phyloP scores from a whole-genome alignment of 2,113 vertebrate genomes.

The Tachysurus vachellii region DNA sequence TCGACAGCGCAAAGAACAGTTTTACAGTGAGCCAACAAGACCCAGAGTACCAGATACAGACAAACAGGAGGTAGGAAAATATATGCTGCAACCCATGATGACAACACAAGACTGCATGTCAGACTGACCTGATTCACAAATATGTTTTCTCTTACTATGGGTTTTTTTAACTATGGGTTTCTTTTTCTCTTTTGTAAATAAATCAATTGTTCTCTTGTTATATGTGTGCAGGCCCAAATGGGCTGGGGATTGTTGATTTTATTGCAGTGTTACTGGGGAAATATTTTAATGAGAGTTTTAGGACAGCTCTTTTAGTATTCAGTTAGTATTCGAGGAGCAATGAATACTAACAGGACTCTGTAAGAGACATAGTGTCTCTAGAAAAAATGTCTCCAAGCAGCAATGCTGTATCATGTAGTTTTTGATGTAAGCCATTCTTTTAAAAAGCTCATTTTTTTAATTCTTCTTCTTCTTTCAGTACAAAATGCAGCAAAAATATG shows the following conservation, averaged over 20 bases:
- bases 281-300: not conserved
- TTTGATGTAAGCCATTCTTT: not conserved
- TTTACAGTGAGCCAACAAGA: slow-evolving; percentile 46
- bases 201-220: not conserved
- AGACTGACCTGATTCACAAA: slow-evolving; percentile 24
- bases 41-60: slow-evolving; percentile 27
- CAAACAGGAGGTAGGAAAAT: slow-evolving; percentile 51
- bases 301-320: not conserved
- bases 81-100: slow-evolving; percentile 43
- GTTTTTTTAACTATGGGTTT: not conserved
- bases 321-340: no score
- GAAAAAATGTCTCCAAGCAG: not conserved
- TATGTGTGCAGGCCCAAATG: not conserved
- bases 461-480: not conserved
- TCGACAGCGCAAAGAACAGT: slow-evolving; percentile 41
- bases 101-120: slow-evolving; percentile 44
- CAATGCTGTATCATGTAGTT: not conserved
- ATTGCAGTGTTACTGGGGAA: slow-evolving; percentile 16
- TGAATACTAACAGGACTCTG: slow-evolving; percentile 2
- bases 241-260: slow-evolving; percentile 4
- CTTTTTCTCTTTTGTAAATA: slow-evolving; percentile 23
- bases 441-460: not conserved
- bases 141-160: not conserved
- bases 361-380: not conserved
- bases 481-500: not conserved